A percentile compares a stretch with the other conserved stretches of the same genome.
phyloP scores from a whole-genome alignment of 2,113 vertebrate genomes.

The Ivindomyrus marchei region DNA sequence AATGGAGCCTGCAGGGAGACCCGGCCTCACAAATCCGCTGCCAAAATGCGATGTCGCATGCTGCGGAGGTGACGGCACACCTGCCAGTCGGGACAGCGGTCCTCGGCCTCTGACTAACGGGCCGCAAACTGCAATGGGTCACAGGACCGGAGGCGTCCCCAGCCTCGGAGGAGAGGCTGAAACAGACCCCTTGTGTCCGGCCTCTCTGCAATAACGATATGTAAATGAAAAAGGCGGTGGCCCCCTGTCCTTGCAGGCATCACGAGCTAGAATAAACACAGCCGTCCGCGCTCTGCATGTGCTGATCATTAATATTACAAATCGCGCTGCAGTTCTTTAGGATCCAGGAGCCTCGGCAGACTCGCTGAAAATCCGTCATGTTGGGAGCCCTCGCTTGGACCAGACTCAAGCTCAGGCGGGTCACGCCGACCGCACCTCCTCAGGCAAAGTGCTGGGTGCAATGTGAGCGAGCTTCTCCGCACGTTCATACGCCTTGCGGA shows the following conservation, averaged over 20 bases:
- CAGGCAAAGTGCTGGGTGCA: not conserved
- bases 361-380: not conserved
- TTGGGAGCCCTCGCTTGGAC: not conserved
- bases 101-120: not conserved
- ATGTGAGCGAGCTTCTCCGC: not conserved
- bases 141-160: not conserved
- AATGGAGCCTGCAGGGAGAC: not conserved
- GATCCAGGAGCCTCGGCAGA: not conserved
- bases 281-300: not conserved
- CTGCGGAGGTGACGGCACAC: not conserved
- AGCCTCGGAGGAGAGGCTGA: not conserved
- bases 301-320: constrained; percentile 3
- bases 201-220: not conserved
- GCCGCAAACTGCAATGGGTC: not conserved
- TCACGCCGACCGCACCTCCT: not conserved
- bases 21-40: not conserved
- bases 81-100: not conserved
- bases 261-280: not conserved
- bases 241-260: not conserved
- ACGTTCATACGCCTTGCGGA: not conserved
- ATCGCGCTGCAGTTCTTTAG: not conserved
- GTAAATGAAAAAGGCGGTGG: not conserved
- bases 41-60: not conserved
- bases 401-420: not conserved
- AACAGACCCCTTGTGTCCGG: not conserved